These are phyloP conservation scores for Zeuzera pyrina DNA, from an alignment of 2,888 invertebrate species.

Conservation along the genomic window DNA sequence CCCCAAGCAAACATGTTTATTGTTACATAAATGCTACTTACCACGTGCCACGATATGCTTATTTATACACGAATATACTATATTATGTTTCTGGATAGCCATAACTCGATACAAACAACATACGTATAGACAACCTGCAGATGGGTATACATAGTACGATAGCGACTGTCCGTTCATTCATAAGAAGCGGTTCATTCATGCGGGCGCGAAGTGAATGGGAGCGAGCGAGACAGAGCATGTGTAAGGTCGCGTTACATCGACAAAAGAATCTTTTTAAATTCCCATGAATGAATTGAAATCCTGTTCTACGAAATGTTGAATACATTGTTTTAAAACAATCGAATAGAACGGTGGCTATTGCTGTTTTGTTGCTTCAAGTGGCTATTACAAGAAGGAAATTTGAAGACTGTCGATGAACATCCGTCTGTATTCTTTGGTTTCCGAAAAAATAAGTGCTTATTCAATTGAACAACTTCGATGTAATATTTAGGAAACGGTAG, in stretches of 20 bases:
- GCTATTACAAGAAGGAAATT: constrained; percentile 17
- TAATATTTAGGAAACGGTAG: too few species aligned
- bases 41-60: constrained; percentile 50
- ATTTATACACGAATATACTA: constrained; percentile 31
- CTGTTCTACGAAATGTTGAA: constrained; percentile 53
- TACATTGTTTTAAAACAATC: constrained; percentile 56
- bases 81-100: constrained; percentile 25
- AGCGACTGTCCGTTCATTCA: constrained; percentile 65
- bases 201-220: constrained; percentile 64
- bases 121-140: constrained; percentile 26
- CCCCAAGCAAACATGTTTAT: too few species aligned
- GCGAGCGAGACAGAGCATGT: constrained; percentile 47
- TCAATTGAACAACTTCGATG: too few species aligned
- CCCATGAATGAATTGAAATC: constrained; percentile 43
- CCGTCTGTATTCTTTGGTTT: too few species aligned
- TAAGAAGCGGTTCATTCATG: constrained; percentile 71
- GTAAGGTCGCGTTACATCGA: constrained; percentile 61
- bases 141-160: constrained; percentile 65
- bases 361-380: constrained; percentile 36
- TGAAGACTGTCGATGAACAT: too few species aligned
- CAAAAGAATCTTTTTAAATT: constrained; percentile 50
- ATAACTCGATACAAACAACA: constrained; percentile 46
- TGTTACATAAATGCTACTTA: constrained; percentile 39
- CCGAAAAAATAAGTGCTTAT: too few species aligned
- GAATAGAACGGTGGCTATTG: constrained; percentile 23